These are phyloP conservation scores for Drosophila bunnanda DNA, from an alignment of 2,888 invertebrate species.

Conservation along the genomic window DNA sequence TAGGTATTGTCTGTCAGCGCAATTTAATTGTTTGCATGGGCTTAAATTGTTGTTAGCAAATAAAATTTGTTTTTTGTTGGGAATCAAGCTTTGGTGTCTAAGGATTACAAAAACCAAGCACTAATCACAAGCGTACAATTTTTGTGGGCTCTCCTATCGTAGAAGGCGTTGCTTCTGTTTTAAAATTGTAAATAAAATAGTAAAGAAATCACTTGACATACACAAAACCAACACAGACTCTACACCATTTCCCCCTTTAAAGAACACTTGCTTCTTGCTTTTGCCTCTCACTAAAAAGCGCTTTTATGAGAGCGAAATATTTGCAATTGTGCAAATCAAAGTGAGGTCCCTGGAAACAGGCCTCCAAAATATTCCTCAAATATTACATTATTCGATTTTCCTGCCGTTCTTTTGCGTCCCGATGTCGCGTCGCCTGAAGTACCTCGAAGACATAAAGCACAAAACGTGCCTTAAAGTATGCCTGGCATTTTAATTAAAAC, in stretches of 20 bases:
- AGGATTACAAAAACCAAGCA: background rate
- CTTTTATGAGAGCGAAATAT: background rate
- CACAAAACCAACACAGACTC: background rate
- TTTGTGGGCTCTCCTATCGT: no score
- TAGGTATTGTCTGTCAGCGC: background rate
- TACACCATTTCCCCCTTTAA: background rate
- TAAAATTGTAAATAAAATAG: background rate
- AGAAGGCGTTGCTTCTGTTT: background rate
- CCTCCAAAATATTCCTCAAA: conserved; percentile 3
- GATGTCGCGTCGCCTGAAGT: conserved; percentile 9
- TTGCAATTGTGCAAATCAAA: conserved; percentile 7
- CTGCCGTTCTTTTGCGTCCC: conserved; percentile 21
- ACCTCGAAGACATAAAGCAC: conserved; percentile 29
- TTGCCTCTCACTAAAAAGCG: background rate
- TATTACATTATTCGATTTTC: conserved; percentile 28
- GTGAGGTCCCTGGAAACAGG: background rate
- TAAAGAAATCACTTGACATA: no score
- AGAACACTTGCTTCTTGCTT: background rate
- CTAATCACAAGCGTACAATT: background rate
- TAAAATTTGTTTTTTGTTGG: background rate
- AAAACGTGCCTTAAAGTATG: conserved; percentile 64
- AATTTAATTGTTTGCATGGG: conserved; percentile 1
- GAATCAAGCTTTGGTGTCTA: no score
- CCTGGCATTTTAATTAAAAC: conserved; percentile 73
- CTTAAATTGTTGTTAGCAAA: background rate